Evolutionary conservation across 2,888 invertebrate species (phyloP).

Genomic region (Lissonota sp.): DNA sequence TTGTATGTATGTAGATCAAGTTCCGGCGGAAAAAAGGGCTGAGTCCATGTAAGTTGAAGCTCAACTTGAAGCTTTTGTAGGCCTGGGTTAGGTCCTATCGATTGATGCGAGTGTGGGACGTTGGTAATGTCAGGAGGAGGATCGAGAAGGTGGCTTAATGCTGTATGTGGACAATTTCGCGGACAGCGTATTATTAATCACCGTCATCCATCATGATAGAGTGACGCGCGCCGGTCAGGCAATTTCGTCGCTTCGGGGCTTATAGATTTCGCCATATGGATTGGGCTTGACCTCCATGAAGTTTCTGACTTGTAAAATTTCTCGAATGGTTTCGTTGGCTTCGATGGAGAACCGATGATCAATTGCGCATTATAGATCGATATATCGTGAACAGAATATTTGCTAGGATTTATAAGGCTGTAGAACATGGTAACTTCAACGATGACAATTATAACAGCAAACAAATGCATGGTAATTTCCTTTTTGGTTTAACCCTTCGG

Average conservation of each 20-base stretch:
- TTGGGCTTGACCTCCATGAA: constrained; percentile 16
- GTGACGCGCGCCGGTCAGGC: constrained; percentile 75
- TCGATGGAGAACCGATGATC: constrained; percentile 15
- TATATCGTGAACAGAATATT: not conserved
- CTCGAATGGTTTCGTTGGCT: constrained; percentile 19
- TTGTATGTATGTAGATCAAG: not conserved
- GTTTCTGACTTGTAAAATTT: constrained; percentile 17
- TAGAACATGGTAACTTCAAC: too few relatives aligned
- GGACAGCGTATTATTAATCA: constrained; percentile 81
- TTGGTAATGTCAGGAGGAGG: constrained; percentile 35
- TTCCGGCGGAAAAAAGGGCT: too few relatives aligned
- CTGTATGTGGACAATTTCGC: constrained; percentile 33
- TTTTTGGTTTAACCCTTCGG: too few relatives aligned
- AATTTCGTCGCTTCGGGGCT: constrained; percentile 51
- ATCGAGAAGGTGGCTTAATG: constrained; percentile 10
- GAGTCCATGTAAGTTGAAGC: too few relatives aligned
- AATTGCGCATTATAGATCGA: constrained; percentile 18
- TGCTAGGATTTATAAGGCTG: not conserved
- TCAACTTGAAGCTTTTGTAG: too few relatives aligned
- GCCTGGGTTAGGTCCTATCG: not conserved
- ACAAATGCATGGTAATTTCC: too few relatives aligned
- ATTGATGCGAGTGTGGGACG: constrained; percentile 1
- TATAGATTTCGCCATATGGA: constrained; percentile 49
- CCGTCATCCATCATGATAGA: constrained; percentile 79
- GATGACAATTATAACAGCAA: too few relatives aligned